These are phyloP conservation scores for Torymus texanus DNA, from an alignment of 2,888 invertebrate genomes.

Conservation along the genomic window DNA sequence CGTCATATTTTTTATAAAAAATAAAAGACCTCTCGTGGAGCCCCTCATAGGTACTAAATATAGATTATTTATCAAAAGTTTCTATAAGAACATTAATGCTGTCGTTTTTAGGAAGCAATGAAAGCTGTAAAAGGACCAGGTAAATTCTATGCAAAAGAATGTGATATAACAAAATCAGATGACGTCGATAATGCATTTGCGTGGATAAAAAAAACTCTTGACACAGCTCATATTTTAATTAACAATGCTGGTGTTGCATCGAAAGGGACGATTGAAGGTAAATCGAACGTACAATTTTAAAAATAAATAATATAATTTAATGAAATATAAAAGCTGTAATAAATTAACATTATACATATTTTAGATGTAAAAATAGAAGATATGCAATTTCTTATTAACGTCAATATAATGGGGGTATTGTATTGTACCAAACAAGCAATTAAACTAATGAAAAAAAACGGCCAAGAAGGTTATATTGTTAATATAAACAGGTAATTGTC, in stretches of 20 bases:
- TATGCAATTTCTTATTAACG: constrained; percentile 55
- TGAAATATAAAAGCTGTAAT: neutral
- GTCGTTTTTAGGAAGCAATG: neutral
- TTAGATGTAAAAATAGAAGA: constrained; percentile 18
- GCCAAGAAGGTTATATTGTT: constrained; percentile 62
- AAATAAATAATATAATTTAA: neutral
- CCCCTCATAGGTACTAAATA: no score
- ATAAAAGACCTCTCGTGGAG: no score
- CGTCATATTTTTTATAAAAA: no score
- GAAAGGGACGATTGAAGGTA: constrained; percentile 27
- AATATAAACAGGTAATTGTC: constrained; percentile 63
- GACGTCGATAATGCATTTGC: constrained; percentile 67
- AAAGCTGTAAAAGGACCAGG: constrained; percentile 56
- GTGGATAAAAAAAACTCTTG: constrained; percentile 67
- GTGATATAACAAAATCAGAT: constrained; percentile 68
- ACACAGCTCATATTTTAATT: constrained; percentile 69
- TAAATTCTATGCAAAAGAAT: constrained; percentile 66
- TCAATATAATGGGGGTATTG: constrained; percentile 65
- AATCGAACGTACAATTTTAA: neutral
- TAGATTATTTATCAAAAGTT: no score
- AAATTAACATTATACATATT: neutral
- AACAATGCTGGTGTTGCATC: constrained; percentile 70
- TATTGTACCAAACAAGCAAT: constrained; percentile 64
- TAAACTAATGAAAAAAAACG: constrained; percentile 62
- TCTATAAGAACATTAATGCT: no score